Conservation (phyloP, 1,140 invertebrate genomes). For the Penaeus japonicus region DNA sequence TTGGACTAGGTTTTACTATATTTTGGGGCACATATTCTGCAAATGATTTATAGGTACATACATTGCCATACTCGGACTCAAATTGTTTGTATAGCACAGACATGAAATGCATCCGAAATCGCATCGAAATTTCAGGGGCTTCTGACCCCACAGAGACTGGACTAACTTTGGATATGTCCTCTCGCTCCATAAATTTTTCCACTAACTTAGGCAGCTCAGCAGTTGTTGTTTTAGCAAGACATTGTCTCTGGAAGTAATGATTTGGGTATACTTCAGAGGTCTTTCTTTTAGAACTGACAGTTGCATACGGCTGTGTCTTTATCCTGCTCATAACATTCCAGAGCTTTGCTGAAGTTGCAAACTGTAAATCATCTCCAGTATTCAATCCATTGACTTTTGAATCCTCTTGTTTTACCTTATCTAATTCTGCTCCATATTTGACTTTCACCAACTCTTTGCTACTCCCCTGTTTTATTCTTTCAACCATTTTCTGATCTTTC, state of each 20-base stretch:
- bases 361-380: not conserved
- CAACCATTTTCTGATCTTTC: too few species aligned
- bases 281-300: not conserved
- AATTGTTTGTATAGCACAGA: slow-evolving; percentile 19
- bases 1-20: not conserved
- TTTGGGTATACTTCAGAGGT: not conserved
- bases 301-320: not conserved
- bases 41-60: slow-evolving; percentile 13
- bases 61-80: not conserved
- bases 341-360: slow-evolving; percentile 2
- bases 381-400: not conserved
- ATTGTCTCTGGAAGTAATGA: not conserved
- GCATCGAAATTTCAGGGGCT: not conserved
- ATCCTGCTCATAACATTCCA: slow-evolving; percentile 22
- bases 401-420: not conserved
- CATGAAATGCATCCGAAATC: not conserved
- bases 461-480: too few species aligned
- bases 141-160: not conserved
- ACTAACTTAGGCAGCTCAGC: slow-evolving; percentile 2
- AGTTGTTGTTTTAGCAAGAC: not conserved
- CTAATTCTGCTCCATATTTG: not conserved
- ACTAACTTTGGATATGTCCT: slow-evolving; percentile 10
- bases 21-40: not conserved
- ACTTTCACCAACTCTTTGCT: not conserved
- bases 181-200: not conserved